Evolutionary conservation across 2,113 vertebrate genomes (phyloP).

Genomic region (Nematolebias whitei): DNA sequence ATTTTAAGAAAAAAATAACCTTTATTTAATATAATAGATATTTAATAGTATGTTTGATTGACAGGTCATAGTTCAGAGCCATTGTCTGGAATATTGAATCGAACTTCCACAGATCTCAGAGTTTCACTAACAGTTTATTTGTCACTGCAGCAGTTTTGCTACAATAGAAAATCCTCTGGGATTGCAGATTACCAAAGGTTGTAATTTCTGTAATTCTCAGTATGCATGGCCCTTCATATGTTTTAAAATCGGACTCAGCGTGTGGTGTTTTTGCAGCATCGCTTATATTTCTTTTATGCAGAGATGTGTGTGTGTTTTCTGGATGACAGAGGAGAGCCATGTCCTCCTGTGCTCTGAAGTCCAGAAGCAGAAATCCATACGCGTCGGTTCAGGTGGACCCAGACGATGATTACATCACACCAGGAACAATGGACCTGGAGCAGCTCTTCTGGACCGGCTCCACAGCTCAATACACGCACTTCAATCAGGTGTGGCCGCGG

Average conservation of each 20-base stretch:
- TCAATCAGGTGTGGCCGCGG: conserved; percentile 90
- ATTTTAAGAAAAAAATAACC: no score
- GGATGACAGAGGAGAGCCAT: conserved; percentile 33
- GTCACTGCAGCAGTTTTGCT: no score
- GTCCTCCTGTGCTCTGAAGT: conserved; percentile 48
- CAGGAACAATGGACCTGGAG: conserved; percentile 90
- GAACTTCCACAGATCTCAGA: not conserved
- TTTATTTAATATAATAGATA: no score
- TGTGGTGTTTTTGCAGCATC: no score
- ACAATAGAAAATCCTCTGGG: no score
- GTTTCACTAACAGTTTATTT: not conserved
- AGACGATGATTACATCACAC: conserved; percentile 87
- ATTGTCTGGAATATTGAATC: not conserved
- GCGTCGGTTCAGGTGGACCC: conserved; percentile 79
- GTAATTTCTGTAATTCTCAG: no score
- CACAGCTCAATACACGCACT: conserved; percentile 82
- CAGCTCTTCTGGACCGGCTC: conserved; percentile 86
- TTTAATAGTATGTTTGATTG: no score
- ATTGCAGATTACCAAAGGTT: no score
- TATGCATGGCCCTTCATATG: no score
- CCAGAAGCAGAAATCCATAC: conserved; percentile 76
- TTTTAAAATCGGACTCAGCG: no score
- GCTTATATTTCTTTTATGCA: not conserved
- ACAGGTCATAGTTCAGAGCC: not conserved
- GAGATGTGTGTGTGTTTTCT: conserved; percentile 18